These are phyloP conservation scores for Caradrina kadenii DNA, from an alignment of 2,888 invertebrate genomes.

Conservation along the genomic window DNA sequence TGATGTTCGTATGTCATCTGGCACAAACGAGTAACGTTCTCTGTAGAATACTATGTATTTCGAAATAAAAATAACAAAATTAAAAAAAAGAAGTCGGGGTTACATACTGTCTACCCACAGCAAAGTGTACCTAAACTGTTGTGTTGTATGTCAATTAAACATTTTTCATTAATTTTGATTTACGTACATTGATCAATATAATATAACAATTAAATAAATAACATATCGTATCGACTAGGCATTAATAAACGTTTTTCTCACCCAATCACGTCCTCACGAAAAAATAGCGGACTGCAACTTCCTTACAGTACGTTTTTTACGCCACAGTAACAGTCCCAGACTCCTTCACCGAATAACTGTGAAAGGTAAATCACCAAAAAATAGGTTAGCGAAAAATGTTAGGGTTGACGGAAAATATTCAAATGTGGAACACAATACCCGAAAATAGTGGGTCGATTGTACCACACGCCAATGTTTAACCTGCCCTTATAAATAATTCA, in stretches of 20 bases:
- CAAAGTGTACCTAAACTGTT: too few relatives aligned
- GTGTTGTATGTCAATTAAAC: too few relatives aligned
- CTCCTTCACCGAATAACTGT: slow-evolving; percentile 20
- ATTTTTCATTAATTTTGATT: too few relatives aligned
- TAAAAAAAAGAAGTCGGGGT: background rate
- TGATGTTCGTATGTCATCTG: background rate
- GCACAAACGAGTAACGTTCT: slow-evolving; percentile 10
- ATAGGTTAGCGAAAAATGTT: slow-evolving; percentile 70
- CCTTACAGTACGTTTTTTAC: background rate
- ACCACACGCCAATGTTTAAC: slow-evolving; percentile 64
- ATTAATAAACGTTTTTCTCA: slow-evolving; percentile 16
- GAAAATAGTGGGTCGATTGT: slow-evolving; percentile 63
- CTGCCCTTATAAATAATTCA: slow-evolving; percentile 66
- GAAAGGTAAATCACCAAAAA: slow-evolving; percentile 64
- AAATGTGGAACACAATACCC: slow-evolving; percentile 76
- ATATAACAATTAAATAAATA: background rate
- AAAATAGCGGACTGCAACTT: slow-evolving; percentile 39
- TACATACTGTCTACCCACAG: too few relatives aligned
- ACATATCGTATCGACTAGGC: too few relatives aligned
- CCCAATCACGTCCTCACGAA: slow-evolving; percentile 10
- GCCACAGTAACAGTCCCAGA: slow-evolving; percentile 4
- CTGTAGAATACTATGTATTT: slow-evolving; percentile 12
- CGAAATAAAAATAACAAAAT: slow-evolving; percentile 13
- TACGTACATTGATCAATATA: slow-evolving; percentile 21
- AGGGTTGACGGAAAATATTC: slow-evolving; percentile 78